Conservation (phyloP, 2,797 vertebrate genomes). For the Stomatorhinus walkeri region DNA sequence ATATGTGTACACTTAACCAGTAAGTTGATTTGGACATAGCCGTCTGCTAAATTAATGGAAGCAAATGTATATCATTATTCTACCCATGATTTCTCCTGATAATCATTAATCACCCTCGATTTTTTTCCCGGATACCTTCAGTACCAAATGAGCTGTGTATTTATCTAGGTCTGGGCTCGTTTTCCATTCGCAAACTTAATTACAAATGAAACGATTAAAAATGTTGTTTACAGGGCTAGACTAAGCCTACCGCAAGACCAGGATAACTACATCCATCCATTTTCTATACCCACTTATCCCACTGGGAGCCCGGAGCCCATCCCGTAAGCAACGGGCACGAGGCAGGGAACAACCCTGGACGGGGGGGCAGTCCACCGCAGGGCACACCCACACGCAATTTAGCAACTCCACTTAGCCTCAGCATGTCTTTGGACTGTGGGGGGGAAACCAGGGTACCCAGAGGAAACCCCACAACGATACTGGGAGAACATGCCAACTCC, state of each 20-base stretch:
- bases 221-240: not conserved
- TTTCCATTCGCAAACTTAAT: not conserved
- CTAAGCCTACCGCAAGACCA: not conserved
- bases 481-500: no score
- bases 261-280: not conserved
- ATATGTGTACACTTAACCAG: not conserved
- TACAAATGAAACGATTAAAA: conserved; percentile 1
- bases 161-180: not conserved
- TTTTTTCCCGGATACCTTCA: not conserved
- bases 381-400: no score
- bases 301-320: no score
- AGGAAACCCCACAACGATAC: no score
- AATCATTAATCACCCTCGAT: not conserved
- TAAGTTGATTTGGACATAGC: not conserved
- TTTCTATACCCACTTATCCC: no score
- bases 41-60: not conserved
- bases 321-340: no score
- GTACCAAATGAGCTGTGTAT: not conserved
- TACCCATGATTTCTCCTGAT: not conserved
- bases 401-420: no score
- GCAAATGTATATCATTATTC: not conserved
- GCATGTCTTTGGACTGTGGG: no score
- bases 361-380: no score
- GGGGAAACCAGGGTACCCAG: no score
- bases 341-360: no score